A percentile compares a stretch with the other conserved stretches of the same genome.
Conservation (phyloP, 2,113 vertebrate genomes). For the Willisornis vidua region DNA sequence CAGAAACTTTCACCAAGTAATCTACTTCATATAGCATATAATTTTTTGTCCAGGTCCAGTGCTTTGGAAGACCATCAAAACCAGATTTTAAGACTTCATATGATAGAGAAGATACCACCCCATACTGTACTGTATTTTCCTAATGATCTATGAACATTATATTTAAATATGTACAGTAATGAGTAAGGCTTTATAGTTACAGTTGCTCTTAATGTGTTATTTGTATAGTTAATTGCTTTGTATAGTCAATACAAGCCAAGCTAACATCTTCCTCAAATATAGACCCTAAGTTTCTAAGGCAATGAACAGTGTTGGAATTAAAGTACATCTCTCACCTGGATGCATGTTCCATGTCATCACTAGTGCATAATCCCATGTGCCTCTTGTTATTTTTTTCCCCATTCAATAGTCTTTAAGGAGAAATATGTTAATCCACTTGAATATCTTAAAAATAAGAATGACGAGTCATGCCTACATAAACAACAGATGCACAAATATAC, state of each 20-base stretch:
- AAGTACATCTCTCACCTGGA: background rate
- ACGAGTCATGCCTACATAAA: background rate
- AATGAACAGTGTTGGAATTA: background rate
- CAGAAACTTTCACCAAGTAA: background rate
- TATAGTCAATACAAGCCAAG: background rate
- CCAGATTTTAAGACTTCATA: background rate
- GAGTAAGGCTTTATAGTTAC: background rate
- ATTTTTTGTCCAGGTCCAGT: background rate
- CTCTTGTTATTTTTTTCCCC: background rate
- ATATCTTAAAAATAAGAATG: slow-evolving; percentile 16
- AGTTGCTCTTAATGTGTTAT: background rate
- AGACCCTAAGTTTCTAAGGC: background rate
- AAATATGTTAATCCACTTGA: background rate
- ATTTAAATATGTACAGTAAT: background rate
- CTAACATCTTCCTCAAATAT: background rate
- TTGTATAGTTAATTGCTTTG: background rate
- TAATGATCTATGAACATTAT: background rate
- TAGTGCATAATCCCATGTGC: background rate
- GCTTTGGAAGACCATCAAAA: background rate
- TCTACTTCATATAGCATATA: background rate
- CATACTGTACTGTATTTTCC: background rate
- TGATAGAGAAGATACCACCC: background rate
- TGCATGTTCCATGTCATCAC: background rate
- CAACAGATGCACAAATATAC: slow-evolving; percentile 53
- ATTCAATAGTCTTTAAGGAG: background rate